Percentiles rank a stretch among this genome's conserved stretches.
Evolutionary conservation across 2,797 vertebrate species (phyloP).

Genomic region (Galagoides demidoff): DNA sequence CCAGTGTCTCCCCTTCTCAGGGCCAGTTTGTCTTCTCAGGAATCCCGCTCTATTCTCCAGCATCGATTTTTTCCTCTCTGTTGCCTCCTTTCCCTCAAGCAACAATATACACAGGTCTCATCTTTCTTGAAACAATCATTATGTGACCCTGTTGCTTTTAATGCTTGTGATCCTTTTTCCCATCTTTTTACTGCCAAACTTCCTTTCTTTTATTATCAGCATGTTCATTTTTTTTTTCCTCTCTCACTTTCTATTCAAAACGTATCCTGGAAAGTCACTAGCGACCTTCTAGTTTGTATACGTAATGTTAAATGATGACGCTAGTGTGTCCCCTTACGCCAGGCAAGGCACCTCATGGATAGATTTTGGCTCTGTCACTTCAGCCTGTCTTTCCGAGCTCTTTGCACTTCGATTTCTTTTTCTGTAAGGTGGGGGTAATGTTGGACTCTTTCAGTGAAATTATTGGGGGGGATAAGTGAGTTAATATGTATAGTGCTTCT

Average conservation of each 20-base stretch:
- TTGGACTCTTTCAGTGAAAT: neutral
- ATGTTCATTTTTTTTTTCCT: neutral
- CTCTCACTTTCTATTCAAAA: neutral
- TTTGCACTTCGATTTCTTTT: neutral
- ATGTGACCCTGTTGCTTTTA: slow-evolving; percentile 32
- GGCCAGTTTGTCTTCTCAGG: neutral
- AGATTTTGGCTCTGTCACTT: neutral
- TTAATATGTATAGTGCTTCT: neutral
- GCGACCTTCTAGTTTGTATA: neutral
- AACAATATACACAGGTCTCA: neutral
- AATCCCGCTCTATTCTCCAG: neutral
- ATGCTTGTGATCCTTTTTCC: slow-evolving; percentile 18
- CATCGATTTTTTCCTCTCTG: slow-evolving; percentile 8
- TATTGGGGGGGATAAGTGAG: neutral
- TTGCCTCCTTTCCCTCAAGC: slow-evolving; percentile 54
- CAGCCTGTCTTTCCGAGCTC: neutral
- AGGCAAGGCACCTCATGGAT: neutral
- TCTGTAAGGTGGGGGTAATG: neutral
- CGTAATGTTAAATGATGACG: neutral
- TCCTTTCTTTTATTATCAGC: slow-evolving; percentile 12
- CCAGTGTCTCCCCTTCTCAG: neutral
- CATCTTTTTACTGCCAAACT: neutral
- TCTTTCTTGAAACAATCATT: slow-evolving; percentile 27
- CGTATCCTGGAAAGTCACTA: neutral
- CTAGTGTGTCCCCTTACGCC: neutral